Percentiles rank a stretch among this genome's conserved stretches.
Conservation (phyloP, 2,113 vertebrate species). For the Platysteira castanea region DNA sequence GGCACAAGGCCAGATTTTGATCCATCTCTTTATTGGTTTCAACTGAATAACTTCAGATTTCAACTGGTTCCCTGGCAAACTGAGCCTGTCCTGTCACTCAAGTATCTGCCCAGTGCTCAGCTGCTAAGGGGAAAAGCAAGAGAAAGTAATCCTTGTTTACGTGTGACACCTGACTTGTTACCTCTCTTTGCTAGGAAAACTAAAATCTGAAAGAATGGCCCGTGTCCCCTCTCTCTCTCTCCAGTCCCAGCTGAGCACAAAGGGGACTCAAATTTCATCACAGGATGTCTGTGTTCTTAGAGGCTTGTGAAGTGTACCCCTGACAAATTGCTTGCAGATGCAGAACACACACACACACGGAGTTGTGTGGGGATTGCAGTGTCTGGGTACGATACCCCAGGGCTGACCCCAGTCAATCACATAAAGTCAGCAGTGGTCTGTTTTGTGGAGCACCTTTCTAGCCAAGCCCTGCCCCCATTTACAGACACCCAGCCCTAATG, state of each 20-base stretch:
- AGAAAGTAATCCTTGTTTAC: background rate
- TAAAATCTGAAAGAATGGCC: background rate
- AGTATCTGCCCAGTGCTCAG: background rate
- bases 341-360: background rate
- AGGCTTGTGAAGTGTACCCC: background rate
- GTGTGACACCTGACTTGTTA: background rate
- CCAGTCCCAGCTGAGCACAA: background rate
- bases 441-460: background rate
- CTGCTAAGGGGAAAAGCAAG: background rate
- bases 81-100: background rate
- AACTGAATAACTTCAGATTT: slow-evolving; percentile 6
- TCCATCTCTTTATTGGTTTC: background rate
- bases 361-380: background rate
- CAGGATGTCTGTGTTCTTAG: background rate
- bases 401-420: background rate
- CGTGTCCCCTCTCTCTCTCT: background rate
- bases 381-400: background rate
- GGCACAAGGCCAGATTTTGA: background rate
- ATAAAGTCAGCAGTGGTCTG: background rate
- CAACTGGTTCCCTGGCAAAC: background rate
- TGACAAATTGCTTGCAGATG: background rate
- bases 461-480: background rate
- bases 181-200: background rate
- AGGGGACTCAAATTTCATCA: background rate
- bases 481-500: background rate